Evolutionary conservation across 92 coral and sea anemone species (phyloP).

Genomic region (Epizoanthus scotinus): DNA sequence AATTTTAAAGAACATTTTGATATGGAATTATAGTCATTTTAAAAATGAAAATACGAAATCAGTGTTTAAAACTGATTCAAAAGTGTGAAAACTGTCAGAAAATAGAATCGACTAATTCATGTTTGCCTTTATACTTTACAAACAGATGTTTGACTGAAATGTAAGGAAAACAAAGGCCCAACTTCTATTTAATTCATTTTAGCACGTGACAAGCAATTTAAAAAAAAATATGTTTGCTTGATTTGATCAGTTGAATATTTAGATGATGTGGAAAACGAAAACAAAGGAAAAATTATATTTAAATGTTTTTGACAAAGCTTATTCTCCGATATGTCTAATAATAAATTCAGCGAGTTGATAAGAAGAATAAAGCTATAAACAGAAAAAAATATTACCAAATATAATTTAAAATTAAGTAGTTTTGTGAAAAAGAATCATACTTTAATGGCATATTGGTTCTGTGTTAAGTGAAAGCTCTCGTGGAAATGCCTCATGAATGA

Average conservation of each 20-base stretch:
- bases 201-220: slow-evolving; percentile 3
- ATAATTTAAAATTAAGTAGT: slow-evolving; percentile 7
- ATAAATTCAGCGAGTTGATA: background rate
- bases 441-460: background rate
- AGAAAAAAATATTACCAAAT: background rate
- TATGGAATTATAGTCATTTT: slow-evolving; percentile 1
- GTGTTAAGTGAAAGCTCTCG: background rate
- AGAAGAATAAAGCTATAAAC: background rate
- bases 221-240: background rate
- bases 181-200: slow-evolving; percentile 19
- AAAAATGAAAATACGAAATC: background rate
- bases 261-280: slow-evolving; percentile 4
- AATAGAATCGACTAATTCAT: background rate
- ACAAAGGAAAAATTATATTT: slow-evolving; percentile 12
- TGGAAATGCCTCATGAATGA: background rate
- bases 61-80: background rate
- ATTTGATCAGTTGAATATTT: slow-evolving; percentile 11
- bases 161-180: background rate
- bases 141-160: background rate
- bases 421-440: background rate
- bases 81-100: background rate
- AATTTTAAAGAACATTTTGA: slow-evolving; percentile 19
- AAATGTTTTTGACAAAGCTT: slow-evolving; percentile 2
- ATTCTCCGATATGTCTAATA: background rate
- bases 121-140: too few species aligned